phyloP scores from a whole-genome alignment of 2,113 vertebrate species.

The Pan troglodytes region DNA sequence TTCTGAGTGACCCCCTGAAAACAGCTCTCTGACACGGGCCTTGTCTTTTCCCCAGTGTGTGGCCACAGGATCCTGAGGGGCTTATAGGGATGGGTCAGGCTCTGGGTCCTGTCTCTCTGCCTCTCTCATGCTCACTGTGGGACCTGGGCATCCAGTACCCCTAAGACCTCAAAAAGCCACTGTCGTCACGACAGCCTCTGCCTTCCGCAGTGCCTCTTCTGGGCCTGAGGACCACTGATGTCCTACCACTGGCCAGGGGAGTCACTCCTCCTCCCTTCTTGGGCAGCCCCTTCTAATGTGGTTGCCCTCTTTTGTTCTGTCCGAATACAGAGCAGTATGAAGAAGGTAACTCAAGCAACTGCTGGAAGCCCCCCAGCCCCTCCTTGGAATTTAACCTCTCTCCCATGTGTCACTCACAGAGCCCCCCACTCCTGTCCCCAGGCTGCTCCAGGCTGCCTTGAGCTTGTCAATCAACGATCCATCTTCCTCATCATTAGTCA shows the following conservation, averaged over 20 bases:
- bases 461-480: neutral
- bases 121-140: fast-evolving
- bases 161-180: fast-evolving
- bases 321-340: constrained; percentile 88
- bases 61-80: too few relatives aligned
- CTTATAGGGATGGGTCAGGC: neutral
- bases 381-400: neutral
- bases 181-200: neutral
- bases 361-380: neutral
- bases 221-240: too few relatives aligned
- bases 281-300: neutral
- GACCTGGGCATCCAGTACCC: too few relatives aligned
- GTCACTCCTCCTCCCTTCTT: too few relatives aligned
- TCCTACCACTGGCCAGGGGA: neutral
- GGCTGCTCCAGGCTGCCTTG: neutral
- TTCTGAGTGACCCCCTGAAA: neutral
- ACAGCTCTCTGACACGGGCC: neutral
- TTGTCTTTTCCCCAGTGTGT: neutral
- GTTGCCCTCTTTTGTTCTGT: constrained; percentile 46
- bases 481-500: neutral
- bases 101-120: neutral
- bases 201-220: fast-evolving
- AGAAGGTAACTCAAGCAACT: constrained; percentile 89
- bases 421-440: neutral
- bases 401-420: neutral